phyloP scores from a whole-genome alignment of 2,797 vertebrate genomes.

The Spinus olivaceus region DNA sequence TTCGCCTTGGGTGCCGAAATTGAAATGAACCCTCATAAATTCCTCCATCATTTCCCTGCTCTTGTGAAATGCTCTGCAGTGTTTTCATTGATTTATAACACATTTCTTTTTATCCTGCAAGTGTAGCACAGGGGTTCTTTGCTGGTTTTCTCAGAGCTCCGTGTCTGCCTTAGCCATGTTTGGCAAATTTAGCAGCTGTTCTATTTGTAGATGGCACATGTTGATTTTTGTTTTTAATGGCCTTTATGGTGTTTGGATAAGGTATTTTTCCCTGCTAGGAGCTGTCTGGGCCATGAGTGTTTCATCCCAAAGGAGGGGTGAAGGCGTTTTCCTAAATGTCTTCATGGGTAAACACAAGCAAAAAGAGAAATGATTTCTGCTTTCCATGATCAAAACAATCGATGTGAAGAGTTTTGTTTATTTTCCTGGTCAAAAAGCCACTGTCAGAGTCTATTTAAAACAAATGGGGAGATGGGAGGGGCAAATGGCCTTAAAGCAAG shows the following conservation, averaged over 20 bases:
- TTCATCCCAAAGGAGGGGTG: constrained; percentile 7
- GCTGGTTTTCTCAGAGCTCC: not conserved
- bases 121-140: not conserved
- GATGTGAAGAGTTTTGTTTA: constrained; percentile 71
- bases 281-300: not conserved
- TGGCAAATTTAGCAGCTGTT: not conserved
- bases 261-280: not conserved
- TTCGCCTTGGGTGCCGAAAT: not conserved
- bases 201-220: not conserved
- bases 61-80: not conserved
- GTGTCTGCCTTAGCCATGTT: not conserved
- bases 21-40: not conserved
- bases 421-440: constrained; percentile 76
- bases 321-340: not conserved
- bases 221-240: not conserved
- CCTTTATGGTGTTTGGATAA: not conserved
- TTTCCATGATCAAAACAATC: constrained; percentile 64
- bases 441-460: constrained; percentile 72
- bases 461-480: constrained; percentile 53
- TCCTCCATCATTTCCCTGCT: not conserved
- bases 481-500: constrained; percentile 71
- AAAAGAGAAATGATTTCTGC: constrained; percentile 27
- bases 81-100: not conserved
- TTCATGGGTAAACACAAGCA: not conserved
- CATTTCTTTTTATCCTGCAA: not conserved